phyloP scores from a whole-genome alignment of 2,797 vertebrate genomes.

The Falco novaeseelandiae region DNA sequence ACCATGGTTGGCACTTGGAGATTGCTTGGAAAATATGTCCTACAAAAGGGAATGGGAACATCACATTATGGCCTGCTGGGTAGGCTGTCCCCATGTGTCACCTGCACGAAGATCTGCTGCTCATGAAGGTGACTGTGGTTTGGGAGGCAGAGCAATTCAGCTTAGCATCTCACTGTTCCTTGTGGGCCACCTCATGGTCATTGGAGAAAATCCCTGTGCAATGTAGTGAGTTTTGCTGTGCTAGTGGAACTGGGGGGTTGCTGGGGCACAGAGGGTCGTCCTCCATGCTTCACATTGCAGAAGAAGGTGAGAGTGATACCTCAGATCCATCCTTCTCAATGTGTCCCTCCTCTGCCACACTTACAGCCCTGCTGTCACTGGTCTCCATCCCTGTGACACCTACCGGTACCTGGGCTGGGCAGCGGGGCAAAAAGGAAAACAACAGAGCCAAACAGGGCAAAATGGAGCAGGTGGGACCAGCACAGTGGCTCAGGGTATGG shows the following conservation, averaged over 20 bases:
- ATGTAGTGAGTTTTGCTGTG: background rate
- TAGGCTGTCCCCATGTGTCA: background rate
- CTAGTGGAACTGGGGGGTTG: background rate
- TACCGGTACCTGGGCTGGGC: background rate
- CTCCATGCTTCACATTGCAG: background rate
- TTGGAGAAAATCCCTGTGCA: background rate
- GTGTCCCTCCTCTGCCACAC: background rate
- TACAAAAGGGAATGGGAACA: background rate
- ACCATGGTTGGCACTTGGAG: accelerated
- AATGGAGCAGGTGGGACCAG: background rate
- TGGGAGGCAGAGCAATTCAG: background rate
- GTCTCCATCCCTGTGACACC: background rate
- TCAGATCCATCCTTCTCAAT: background rate
- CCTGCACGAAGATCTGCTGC: accelerated
- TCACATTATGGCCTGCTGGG: accelerated
- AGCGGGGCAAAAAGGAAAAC: background rate
- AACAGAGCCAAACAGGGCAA: background rate
- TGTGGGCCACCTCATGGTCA: background rate
- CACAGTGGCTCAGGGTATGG: background rate
- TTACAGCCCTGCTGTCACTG: background rate
- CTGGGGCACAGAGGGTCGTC: accelerated
- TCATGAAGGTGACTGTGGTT: background rate
- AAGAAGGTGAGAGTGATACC: background rate
- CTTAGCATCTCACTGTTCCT: background rate
- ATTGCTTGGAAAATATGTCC: background rate